Evolutionary conservation across 1,140 invertebrate species (phyloP).

Genomic region (Drosophila nikananu): DNA sequence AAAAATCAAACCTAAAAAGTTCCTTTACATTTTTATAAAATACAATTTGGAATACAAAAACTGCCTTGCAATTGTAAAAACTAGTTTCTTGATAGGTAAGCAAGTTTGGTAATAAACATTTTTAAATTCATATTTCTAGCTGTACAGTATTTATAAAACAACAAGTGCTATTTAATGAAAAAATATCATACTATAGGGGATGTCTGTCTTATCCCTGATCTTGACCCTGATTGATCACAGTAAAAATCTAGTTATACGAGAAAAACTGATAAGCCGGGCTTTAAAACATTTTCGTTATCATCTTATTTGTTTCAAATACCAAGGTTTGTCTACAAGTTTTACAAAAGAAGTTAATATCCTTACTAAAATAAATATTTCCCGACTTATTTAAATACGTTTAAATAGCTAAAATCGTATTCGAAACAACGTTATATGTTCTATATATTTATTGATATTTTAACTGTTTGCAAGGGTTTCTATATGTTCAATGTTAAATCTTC

Average conservation of each 20-base stretch:
- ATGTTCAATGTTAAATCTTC: conserved; percentile 1
- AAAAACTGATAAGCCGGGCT: neutral
- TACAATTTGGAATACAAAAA: neutral
- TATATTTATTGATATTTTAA: neutral
- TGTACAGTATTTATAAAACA: too few relatives aligned
- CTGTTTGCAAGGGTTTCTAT: neutral
- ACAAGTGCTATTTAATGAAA: too few relatives aligned
- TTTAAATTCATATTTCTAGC: too few relatives aligned
- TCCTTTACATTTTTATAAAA: neutral
- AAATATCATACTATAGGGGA: too few relatives aligned
- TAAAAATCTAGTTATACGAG: neutral
- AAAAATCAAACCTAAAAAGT: too few relatives aligned
- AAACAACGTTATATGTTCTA: neutral
- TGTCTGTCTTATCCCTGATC: too few relatives aligned
- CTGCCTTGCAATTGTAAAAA: neutral
- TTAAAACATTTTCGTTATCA: neutral
- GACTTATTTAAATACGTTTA: neutral
- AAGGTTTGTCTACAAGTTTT: neutral
- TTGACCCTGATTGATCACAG: neutral
- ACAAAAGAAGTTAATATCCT: neutral
- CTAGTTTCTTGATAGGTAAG: too few relatives aligned
- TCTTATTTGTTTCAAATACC: neutral
- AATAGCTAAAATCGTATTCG: neutral
- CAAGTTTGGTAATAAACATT: too few relatives aligned
- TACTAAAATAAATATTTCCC: neutral